A percentile compares a stretch with the other conserved stretches of the same genome.
These are phyloP conservation scores for Belonocnema kinseyi DNA, from an alignment of 1,140 invertebrate species.

Conservation along the genomic window DNA sequence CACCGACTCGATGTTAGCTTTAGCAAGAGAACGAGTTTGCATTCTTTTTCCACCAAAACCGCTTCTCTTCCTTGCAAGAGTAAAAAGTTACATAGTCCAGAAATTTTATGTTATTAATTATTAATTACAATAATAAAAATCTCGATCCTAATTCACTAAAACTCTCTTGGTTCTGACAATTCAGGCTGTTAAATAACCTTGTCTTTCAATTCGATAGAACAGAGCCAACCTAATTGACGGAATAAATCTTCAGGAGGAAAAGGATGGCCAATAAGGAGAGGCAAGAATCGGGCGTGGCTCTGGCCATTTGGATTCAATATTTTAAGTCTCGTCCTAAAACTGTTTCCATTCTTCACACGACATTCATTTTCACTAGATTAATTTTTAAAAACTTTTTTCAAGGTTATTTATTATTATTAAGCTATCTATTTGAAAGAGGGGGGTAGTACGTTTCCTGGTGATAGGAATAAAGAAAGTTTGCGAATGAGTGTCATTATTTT, in stretches of 20 bases:
- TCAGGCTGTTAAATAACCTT: too few relatives aligned
- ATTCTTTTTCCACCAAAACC: constrained; percentile 53
- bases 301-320: neutral
- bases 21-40: constrained; percentile 54
- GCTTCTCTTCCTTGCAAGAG: constrained; percentile 36
- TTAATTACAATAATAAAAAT: neutral
- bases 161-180: too few relatives aligned
- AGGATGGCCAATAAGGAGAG: constrained; percentile 70
- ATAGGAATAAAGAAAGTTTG: too few relatives aligned
- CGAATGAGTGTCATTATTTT: too few relatives aligned
- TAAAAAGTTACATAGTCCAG: neutral
- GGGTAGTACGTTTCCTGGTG: too few relatives aligned
- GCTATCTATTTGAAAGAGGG: too few relatives aligned
- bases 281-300: constrained; percentile 69
- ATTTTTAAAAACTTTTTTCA: too few relatives aligned
- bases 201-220: constrained; percentile 46
- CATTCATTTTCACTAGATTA: neutral
- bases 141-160: too few relatives aligned
- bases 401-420: too few relatives aligned
- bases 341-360: neutral
- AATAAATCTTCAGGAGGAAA: constrained; percentile 63
- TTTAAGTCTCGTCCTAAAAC: neutral
- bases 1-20: constrained; percentile 58
- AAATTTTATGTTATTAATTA: neutral
- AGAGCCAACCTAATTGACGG: constrained; percentile 65